Conservation (phyloP, 2,113 vertebrate species). For the Triplophysa siluroides region DNA sequence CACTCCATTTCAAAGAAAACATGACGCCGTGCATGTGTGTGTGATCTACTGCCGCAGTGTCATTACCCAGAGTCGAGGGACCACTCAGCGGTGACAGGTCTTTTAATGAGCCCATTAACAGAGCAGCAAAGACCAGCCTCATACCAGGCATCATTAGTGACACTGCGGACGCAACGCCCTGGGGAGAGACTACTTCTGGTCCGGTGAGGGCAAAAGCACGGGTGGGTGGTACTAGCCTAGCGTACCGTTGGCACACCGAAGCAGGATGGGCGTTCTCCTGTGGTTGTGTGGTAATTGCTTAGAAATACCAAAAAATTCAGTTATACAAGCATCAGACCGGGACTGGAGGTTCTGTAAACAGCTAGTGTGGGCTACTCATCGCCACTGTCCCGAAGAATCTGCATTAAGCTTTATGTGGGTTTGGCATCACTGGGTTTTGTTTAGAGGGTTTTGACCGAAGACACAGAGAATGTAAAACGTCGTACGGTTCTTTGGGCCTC, state of each 20-base stretch:
- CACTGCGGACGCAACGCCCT: constrained; percentile 20
- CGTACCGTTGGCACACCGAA: background rate
- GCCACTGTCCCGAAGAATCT: background rate
- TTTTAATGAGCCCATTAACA: constrained; percentile 47
- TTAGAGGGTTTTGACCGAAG: no score
- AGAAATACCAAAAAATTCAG: background rate
- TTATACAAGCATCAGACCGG: background rate
- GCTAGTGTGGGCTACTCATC: background rate
- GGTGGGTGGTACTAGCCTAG: background rate
- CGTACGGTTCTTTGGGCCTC: background rate
- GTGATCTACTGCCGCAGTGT: constrained; percentile 6
- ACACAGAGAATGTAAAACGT: background rate
- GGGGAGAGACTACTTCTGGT: constrained; percentile 19
- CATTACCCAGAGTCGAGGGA: constrained; percentile 37
- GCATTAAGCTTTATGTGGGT: background rate
- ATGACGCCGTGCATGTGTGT: constrained; percentile 17
- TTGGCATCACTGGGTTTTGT: background rate
- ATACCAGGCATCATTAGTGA: constrained; percentile 39
- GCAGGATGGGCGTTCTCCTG: constrained; percentile 22
- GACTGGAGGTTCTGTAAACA: background rate
- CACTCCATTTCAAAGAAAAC: background rate
- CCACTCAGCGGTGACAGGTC: constrained; percentile 34
- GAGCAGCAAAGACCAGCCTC: constrained; percentile 26
- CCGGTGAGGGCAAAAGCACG: background rate
- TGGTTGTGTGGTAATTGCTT: background rate